These are phyloP conservation scores for Campoletis sonorensis DNA, from an alignment of 1,140 invertebrate genomes.

Conservation along the genomic window DNA sequence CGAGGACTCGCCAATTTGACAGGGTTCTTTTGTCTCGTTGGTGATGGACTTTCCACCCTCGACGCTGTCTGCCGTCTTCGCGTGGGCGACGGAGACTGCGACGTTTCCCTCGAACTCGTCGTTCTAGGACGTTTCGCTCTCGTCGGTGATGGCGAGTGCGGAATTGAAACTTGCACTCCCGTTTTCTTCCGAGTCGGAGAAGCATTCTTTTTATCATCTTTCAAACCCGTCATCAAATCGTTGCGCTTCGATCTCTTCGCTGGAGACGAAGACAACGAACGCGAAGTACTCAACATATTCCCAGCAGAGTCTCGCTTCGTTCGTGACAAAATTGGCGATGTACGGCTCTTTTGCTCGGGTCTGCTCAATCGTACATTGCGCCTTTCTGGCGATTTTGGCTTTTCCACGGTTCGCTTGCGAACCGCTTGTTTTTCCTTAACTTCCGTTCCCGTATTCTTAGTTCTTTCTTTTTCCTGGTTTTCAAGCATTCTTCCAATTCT, in stretches of 20 bases:
- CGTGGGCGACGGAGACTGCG: constrained; percentile 49
- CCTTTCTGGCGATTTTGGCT: constrained; percentile 34
- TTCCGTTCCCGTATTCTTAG: background rate
- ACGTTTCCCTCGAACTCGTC: constrained; percentile 30
- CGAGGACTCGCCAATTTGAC: background rate
- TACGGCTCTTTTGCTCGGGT: constrained; percentile 3
- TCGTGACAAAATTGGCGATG: background rate
- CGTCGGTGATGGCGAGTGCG: constrained; percentile 58
- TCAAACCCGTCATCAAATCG: constrained; percentile 5
- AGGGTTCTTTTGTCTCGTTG: constrained; percentile 43
- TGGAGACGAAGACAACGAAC: constrained; percentile 13
- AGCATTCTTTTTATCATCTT: constrained; percentile 18
- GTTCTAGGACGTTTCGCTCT: constrained; percentile 52
- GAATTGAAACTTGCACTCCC: background rate
- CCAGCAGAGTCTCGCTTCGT: constrained; percentile 44
- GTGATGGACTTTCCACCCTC: constrained; percentile 54
- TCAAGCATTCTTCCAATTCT: background rate
- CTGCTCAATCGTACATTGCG: background rate
- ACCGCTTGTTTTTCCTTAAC: constrained; percentile 13
- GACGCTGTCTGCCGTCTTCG: constrained; percentile 33
- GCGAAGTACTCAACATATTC: constrained; percentile 17
- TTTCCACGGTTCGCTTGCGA: constrained; percentile 35
- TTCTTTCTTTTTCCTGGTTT: background rate
- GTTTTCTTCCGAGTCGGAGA: constrained; percentile 4
- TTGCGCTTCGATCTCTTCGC: constrained; percentile 20